A percentile compares a stretch with the other conserved stretches of the same genome.
phyloP scores from a whole-genome alignment of 2,113 vertebrate genomes.

The Corapipo altera region DNA sequence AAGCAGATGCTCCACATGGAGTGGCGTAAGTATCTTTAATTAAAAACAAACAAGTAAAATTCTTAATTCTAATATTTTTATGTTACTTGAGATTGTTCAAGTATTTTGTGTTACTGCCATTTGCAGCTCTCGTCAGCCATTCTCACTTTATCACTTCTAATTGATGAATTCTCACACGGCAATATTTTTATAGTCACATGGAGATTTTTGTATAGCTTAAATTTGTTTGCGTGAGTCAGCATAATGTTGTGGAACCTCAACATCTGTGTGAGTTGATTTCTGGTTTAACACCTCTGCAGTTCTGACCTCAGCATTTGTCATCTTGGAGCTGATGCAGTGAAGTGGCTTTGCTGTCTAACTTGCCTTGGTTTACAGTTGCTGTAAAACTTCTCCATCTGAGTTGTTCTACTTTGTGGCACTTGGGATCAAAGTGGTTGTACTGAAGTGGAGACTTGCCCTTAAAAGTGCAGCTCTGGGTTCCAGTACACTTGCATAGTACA shows the following conservation, averaged over 20 bases:
- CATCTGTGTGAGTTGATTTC: neutral
- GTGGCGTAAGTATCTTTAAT: slow-evolving; percentile 87
- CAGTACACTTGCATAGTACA: neutral
- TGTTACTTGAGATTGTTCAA: neutral
- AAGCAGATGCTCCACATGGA: slow-evolving; percentile 96
- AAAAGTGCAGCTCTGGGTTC: neutral
- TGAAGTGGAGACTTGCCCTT: neutral
- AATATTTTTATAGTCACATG: neutral
- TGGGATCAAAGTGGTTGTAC: neutral
- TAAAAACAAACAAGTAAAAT: neutral
- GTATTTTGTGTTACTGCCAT: neutral
- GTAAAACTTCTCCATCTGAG: neutral
- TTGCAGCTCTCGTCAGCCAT: neutral
- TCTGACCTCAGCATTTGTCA: neutral
- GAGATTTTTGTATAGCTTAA: neutral
- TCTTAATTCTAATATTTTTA: neutral
- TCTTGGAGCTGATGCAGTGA: neutral
- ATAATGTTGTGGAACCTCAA: neutral
- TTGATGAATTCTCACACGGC: neutral
- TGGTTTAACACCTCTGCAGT: neutral
- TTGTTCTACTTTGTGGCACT: neutral
- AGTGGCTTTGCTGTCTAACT: neutral
- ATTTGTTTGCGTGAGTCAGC: neutral
- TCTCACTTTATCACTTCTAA: neutral
- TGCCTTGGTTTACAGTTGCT: neutral